Conservation (phyloP, 2,113 vertebrate genomes). For the Xenopus laevis region DNA sequence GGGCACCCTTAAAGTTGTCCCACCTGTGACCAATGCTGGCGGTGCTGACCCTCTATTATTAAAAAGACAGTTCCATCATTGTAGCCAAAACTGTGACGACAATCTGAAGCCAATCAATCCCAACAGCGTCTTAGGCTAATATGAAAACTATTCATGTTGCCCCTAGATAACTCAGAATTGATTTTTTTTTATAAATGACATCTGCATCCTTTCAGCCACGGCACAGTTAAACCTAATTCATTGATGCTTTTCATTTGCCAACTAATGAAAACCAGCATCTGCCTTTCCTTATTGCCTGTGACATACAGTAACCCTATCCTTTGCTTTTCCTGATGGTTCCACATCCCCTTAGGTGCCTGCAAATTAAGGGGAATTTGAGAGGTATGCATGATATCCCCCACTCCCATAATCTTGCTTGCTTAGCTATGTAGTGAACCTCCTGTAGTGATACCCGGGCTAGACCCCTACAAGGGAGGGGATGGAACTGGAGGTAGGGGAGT, state of each 20-base stretch:
- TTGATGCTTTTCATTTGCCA: conserved; percentile 20
- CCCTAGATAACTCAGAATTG: no score
- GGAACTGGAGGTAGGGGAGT: conserved; percentile 23
- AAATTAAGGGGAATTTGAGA: conserved; percentile 25
- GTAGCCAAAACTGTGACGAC: no score
- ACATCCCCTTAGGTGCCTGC: background rate
- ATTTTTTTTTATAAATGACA: no score
- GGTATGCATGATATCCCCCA: conserved; percentile 25
- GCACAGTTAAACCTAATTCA: background rate
- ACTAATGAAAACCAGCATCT: conserved; percentile 28
- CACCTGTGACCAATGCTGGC: no score
- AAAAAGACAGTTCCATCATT: no score
- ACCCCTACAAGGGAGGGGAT: conserved; percentile 36
- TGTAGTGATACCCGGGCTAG: conserved; percentile 32
- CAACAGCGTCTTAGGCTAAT: no score
- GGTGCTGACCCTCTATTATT: no score
- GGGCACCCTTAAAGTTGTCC: no score
- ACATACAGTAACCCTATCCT: conserved; percentile 34
- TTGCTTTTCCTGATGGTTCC: conserved; percentile 19
- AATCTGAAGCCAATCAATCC: no score
- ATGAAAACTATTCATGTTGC: no score
- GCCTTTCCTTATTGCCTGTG: background rate
- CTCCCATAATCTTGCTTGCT: conserved; percentile 12
- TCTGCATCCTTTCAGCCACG: no score
- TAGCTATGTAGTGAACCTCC: conserved; percentile 9